These are phyloP conservation scores for Caenorhabditis angaria DNA, from an alignment of 2,888 invertebrate genomes.

Conservation along the genomic window DNA sequence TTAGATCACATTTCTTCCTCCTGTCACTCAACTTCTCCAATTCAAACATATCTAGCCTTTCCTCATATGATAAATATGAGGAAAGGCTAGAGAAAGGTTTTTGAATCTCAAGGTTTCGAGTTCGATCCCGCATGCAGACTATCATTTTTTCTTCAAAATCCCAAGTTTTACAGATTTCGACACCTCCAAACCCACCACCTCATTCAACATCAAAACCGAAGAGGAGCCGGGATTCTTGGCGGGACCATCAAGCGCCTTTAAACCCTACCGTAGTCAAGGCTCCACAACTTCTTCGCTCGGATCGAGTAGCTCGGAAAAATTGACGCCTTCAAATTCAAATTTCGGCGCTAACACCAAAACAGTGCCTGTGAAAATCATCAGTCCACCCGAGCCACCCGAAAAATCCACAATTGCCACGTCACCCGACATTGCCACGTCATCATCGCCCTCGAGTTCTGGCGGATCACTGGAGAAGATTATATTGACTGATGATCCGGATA, in stretches of 20 bases:
- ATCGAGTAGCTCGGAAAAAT: conserved; percentile 2
- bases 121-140: too few species aligned
- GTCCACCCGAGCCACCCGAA: background rate
- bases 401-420: too few species aligned
- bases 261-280: conserved; percentile 23
- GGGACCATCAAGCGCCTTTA: conserved; percentile 33
- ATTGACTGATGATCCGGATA: conserved; percentile 40
- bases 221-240: background rate
- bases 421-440: background rate
- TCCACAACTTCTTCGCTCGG: conserved; percentile 16
- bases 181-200: conserved; percentile 15
- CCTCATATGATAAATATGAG: too few species aligned
- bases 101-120: too few species aligned
- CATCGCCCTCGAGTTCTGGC: background rate
- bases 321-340: conserved; percentile 11
- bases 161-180: too few species aligned
- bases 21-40: too few species aligned
- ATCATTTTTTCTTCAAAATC: too few species aligned
- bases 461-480: conserved; percentile 31
- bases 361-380: conserved; percentile 19
- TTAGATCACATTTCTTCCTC: too few species aligned
- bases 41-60: too few species aligned
- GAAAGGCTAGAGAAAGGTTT: too few species aligned
- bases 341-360: conserved; percentile 16
- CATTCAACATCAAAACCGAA: background rate